These are phyloP conservation scores for Epistrophe eligans DNA, from an alignment of 2,888 invertebrate genomes.

Conservation along the genomic window DNA sequence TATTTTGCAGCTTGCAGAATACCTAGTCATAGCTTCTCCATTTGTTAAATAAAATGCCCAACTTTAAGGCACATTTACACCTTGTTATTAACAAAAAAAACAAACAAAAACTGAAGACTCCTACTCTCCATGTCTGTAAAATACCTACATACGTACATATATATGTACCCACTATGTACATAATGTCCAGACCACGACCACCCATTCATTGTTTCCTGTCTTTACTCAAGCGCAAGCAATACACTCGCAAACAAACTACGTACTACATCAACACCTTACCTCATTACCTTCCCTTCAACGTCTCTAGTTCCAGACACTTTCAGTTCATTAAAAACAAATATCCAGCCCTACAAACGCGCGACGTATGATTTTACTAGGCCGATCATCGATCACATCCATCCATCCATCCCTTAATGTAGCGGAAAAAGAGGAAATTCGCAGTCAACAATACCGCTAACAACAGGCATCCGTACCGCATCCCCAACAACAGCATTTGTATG, in stretches of 20 bases:
- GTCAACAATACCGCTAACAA: constrained; percentile 36
- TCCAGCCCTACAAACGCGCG: constrained; percentile 17
- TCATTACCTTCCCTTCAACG: constrained; percentile 7
- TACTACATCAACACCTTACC: constrained; percentile 35
- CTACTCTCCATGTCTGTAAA: constrained; percentile 2
- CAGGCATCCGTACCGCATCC: constrained; percentile 49
- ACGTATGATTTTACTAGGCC: constrained; percentile 58
- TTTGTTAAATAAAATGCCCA: constrained; percentile 31
- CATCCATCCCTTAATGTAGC: constrained; percentile 25
- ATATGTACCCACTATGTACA: too few species aligned
- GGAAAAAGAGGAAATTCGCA: constrained; percentile 35
- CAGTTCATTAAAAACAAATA: constrained; percentile 42
- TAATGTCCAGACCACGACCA: constrained; percentile 51
- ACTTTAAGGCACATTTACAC: constrained; percentile 28
- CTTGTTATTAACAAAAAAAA: constrained; percentile 53
- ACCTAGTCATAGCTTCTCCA: not conserved
- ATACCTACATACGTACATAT: not conserved
- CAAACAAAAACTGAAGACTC: constrained; percentile 8
- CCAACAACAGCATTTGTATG: constrained; percentile 17
- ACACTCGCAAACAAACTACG: constrained; percentile 34
- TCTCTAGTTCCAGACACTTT: constrained; percentile 41
- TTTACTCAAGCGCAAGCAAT: constrained; percentile 48
- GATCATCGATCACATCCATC: constrained; percentile 67
- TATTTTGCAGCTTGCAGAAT: not conserved
- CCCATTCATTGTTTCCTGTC: constrained; percentile 52